These are phyloP conservation scores for Fulmarus glacialis DNA, from an alignment of 2,113 vertebrate species.

Conservation along the genomic window DNA sequence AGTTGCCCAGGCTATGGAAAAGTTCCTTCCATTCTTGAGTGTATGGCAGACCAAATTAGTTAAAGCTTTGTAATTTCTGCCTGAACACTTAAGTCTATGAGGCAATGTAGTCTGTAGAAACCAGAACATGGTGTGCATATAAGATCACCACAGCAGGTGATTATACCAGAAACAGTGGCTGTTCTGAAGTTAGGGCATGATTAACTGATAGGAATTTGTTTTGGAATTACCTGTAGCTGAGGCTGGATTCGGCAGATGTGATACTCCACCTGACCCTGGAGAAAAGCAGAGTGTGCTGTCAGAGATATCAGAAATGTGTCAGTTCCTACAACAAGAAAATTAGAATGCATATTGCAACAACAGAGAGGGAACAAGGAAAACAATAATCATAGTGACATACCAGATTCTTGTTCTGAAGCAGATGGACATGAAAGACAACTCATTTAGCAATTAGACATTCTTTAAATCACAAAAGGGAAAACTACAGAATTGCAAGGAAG, in stretches of 20 bases:
- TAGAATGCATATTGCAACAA: not conserved
- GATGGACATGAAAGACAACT: not conserved
- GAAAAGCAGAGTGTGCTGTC: not conserved
- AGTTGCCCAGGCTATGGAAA: not conserved
- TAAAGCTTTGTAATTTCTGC: not conserved
- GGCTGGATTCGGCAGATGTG: not conserved
- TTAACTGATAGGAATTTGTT: not conserved
- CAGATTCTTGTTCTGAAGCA: not conserved
- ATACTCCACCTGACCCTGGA: not conserved
- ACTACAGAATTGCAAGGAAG: not conserved
- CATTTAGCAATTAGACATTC: not conserved
- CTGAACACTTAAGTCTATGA: not conserved
- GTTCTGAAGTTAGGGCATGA: not conserved
- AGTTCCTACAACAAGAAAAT: not conserved
- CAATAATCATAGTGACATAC: not conserved
- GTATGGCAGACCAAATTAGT: not conserved
- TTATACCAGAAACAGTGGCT: not conserved
- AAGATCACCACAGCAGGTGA: not conserved
- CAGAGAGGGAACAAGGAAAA: not conserved
- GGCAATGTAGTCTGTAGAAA: not conserved
- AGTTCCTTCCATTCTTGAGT: not conserved
- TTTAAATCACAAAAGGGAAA: not conserved
- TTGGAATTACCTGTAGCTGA: not conserved
- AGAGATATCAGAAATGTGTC: not conserved
- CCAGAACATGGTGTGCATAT: rapidly evolving